These are phyloP conservation scores for Podilymbus podiceps DNA, from an alignment of 2,113 vertebrate genomes.

Conservation along the genomic window DNA sequence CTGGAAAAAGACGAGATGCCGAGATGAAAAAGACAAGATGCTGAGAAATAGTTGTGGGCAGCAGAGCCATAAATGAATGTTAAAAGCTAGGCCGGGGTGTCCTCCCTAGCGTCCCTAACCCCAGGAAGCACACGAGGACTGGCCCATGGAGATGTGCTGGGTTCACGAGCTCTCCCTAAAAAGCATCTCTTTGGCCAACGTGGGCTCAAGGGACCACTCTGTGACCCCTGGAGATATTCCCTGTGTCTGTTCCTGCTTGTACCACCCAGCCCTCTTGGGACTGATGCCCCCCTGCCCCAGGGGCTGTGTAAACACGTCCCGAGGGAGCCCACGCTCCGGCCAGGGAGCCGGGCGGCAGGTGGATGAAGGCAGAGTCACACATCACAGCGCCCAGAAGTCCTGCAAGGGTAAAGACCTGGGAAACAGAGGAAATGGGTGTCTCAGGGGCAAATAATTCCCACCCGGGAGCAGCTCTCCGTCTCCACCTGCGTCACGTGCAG, in stretches of 20 bases:
- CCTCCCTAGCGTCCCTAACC: background rate
- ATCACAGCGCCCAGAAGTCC: background rate
- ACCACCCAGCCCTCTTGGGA: fast-evolving
- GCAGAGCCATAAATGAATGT: background rate
- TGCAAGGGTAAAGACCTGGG: background rate
- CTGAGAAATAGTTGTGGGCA: background rate
- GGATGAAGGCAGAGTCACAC: fast-evolving
- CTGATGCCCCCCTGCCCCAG: fast-evolving
- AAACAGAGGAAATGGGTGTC: background rate
- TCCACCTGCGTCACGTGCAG: fast-evolving
- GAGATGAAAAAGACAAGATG: too few relatives aligned
- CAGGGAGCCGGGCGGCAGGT: background rate
- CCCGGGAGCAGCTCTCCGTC: background rate
- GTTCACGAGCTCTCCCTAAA: background rate
- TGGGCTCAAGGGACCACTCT: fast-evolving
- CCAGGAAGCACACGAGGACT: fast-evolving
- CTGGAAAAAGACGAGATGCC: background rate
- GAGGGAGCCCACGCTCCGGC: fast-evolving
- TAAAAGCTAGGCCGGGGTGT: background rate
- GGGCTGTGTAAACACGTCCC: background rate
- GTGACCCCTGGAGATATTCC: background rate
- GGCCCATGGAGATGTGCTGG: background rate
- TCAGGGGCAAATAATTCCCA: fast-evolving
- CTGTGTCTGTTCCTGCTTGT: background rate
- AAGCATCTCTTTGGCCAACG: background rate